phyloP scores from a whole-genome alignment of 2,888 invertebrate genomes.

The Belgica antarctica region DNA sequence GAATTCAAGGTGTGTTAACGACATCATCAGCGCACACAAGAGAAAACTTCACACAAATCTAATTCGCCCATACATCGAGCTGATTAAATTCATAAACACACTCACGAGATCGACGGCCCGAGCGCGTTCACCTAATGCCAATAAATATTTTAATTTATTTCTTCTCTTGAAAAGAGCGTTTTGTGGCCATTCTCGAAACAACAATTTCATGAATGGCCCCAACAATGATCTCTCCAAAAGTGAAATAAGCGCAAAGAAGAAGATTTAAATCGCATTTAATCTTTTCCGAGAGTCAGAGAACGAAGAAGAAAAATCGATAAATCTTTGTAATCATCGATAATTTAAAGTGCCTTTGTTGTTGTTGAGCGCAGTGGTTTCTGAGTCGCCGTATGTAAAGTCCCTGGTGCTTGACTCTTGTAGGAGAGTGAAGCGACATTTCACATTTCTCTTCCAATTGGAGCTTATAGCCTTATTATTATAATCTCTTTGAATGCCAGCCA shows the following conservation, averaged over 20 bases:
- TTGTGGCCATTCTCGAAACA: constrained; percentile 13
- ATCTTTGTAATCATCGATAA: constrained; percentile 41
- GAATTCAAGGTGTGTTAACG: constrained; percentile 14
- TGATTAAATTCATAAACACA: constrained; percentile 30
- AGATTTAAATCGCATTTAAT: constrained; percentile 31
- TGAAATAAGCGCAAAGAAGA: background rate
- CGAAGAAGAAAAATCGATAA: constrained; percentile 31
- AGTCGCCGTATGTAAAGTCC: background rate
- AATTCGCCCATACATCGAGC: constrained; percentile 25
- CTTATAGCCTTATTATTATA: constrained; percentile 32
- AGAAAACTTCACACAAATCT: background rate
- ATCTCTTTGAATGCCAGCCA: constrained; percentile 18
- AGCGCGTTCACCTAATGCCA: constrained; percentile 27
- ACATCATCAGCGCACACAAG: background rate
- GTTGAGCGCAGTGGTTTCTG: too few species aligned
- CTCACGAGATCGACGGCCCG: too few species aligned
- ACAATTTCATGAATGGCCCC: background rate
- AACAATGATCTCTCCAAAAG: background rate
- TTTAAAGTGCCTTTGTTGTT: constrained; percentile 23
- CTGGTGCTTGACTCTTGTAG: background rate
- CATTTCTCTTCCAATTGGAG: constrained; percentile 24
- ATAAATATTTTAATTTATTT: constrained; percentile 42
- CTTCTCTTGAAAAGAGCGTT: background rate
- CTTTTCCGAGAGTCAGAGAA: background rate
- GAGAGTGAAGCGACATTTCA: background rate